Conservation (phyloP, 2,113 vertebrate species). For the Oryzias melastigma region DNA sequence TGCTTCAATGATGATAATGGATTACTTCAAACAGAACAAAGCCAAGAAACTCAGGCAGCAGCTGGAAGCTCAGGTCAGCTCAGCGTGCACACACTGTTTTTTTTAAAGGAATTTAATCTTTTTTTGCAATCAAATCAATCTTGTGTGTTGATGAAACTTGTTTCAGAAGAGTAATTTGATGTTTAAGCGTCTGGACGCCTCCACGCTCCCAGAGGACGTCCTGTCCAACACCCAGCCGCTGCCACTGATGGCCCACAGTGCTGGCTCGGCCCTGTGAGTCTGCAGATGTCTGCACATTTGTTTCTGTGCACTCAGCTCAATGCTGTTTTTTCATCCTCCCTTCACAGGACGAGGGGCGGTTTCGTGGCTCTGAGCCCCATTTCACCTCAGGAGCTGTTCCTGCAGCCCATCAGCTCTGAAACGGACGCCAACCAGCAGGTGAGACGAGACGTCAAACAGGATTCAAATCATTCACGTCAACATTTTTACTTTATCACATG, state of each 20-base stretch:
- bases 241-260: constrained; percentile 89
- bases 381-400: constrained; percentile 92
- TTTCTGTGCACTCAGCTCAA: constrained; percentile 2
- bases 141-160: constrained; percentile 4
- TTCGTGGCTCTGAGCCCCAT: constrained; percentile 92
- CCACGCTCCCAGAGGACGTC: constrained; percentile 89
- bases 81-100: not conserved
- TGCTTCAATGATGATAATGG: constrained; percentile 99
- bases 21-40: constrained; percentile 98
- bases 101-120: no score
- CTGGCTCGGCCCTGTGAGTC: constrained; percentile 90
- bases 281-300: not conserved
- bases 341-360: constrained; percentile 84
- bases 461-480: not conserved
- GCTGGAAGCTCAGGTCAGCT: constrained; percentile 91
- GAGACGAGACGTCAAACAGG: constrained; percentile 55
- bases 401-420: constrained; percentile 77
- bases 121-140: not conserved
- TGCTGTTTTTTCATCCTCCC: constrained; percentile 35
- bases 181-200: constrained; percentile 93
- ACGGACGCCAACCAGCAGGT: constrained; percentile 85
- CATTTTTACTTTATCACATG: not conserved
- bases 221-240: constrained; percentile 86
- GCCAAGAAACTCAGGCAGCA: constrained; percentile 93
- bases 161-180: constrained; percentile 89